A percentile compares a stretch with the other conserved stretches of the same genome.
Evolutionary conservation across 1,140 invertebrate species (phyloP).

Genomic region (Pseudachorutes palmiensis): DNA sequence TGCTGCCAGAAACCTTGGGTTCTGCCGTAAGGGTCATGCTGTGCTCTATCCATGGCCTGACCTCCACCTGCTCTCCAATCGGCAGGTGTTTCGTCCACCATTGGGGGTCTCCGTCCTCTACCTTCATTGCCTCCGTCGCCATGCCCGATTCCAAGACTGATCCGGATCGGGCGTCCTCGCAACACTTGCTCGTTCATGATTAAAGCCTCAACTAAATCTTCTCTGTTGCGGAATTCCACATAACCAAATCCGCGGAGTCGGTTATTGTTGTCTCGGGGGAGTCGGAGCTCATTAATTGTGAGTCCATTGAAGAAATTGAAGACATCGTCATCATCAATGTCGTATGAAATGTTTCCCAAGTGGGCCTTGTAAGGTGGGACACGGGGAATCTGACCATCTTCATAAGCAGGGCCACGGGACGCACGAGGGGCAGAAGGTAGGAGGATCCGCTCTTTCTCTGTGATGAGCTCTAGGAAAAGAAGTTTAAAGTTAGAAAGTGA

Average conservation of each 20-base stretch:
- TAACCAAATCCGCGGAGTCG: constrained; percentile 78
- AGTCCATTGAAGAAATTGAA: constrained; percentile 67
- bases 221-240: constrained; percentile 77
- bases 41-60: neutral
- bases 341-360: constrained; percentile 85
- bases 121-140: neutral
- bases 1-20: neutral
- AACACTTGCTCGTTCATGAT: constrained; percentile 55
- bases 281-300: constrained; percentile 63
- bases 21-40: neutral
- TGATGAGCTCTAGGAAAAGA: constrained; percentile 17
- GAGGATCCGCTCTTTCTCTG: constrained; percentile 44
- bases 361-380: constrained; percentile 78
- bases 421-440: constrained; percentile 84
- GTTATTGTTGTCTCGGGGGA: constrained; percentile 59
- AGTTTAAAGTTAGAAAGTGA: neutral
- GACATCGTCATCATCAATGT: constrained; percentile 76
- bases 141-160: constrained; percentile 22
- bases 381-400: constrained; percentile 69
- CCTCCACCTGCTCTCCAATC: constrained; percentile 56
- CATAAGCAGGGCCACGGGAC: constrained; percentile 58
- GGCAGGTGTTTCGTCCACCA: constrained; percentile 54
- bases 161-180: constrained; percentile 25
- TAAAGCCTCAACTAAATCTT: constrained; percentile 75
- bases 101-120: constrained; percentile 42